These are phyloP conservation scores for Lacanobia wlatinum DNA, from an alignment of 2,888 invertebrate species.

Conservation along the genomic window DNA sequence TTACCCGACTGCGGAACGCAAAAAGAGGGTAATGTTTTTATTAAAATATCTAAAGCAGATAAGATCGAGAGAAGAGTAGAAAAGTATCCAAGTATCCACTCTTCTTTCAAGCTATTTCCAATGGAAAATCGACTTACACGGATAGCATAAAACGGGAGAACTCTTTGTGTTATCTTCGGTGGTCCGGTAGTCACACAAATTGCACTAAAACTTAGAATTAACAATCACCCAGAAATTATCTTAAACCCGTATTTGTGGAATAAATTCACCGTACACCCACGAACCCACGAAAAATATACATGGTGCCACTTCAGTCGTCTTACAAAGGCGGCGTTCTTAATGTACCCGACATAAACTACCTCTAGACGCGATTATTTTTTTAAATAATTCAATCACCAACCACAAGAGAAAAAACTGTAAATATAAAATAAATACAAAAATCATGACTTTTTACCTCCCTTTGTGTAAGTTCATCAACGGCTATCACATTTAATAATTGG, in stretches of 20 bases:
- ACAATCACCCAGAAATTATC: not conserved
- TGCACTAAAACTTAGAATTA: not conserved
- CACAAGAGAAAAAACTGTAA: not conserved
- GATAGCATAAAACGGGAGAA: not conserved
- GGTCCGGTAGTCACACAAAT: not conserved
- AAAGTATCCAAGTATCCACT: not conserved
- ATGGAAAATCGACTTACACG: not conserved
- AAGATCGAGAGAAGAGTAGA: no score
- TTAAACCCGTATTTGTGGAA: constrained; percentile 29
- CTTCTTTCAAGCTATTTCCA: not conserved
- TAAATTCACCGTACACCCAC: not conserved
- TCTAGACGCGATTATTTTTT: no score
- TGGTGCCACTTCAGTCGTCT: no score
- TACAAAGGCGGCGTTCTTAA: no score
- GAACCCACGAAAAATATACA: not conserved
- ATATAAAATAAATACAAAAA: not conserved
- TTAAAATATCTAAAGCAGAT: no score
- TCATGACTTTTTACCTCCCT: constrained; percentile 5
- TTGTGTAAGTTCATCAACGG: constrained; percentile 3
- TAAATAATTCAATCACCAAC: no score
- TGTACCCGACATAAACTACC: no score
- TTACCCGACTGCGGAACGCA: no score
- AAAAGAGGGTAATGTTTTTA: no score
- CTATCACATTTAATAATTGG: constrained; percentile 30
- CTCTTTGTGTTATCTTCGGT: no score